Evolutionary conservation across 2,113 vertebrate species (phyloP).

Genomic region (Callaeas wilsoni): DNA sequence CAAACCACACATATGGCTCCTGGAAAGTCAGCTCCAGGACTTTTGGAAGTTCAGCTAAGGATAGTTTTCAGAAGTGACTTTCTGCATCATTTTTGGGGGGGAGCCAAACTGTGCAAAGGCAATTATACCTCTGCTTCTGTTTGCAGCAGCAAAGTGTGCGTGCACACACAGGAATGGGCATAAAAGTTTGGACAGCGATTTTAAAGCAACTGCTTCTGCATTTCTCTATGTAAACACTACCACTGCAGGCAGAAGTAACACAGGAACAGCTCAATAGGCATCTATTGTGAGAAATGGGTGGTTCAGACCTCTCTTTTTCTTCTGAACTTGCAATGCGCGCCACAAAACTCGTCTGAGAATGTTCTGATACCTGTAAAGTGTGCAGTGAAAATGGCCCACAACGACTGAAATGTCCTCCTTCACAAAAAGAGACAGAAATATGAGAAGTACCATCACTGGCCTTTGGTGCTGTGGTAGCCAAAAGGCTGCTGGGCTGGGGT

Average conservation of each 20-base stretch:
- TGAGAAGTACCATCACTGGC: not conserved
- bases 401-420: not conserved
- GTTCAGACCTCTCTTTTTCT: not conserved
- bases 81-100: not conserved
- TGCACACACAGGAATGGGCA: not conserved
- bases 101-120: not conserved
- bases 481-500: not conserved
- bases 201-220: not conserved
- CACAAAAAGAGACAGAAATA: not conserved
- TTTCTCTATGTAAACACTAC: not conserved
- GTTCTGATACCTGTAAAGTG: fast-evolving
- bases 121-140: not conserved
- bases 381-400: not conserved
- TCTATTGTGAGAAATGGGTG: not conserved
- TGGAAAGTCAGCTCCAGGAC: not conserved
- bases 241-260: not conserved
- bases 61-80: not conserved
- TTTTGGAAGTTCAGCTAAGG: not conserved
- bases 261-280: not conserved
- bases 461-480: not conserved
- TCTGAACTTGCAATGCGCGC: not conserved
- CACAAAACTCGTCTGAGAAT: not conserved
- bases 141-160: not conserved
- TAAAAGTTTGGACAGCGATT: not conserved
- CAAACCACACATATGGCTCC: not conserved